Evolutionary conservation across 2,113 vertebrate genomes (phyloP).

Genomic region (Meriones unguiculatus): DNA sequence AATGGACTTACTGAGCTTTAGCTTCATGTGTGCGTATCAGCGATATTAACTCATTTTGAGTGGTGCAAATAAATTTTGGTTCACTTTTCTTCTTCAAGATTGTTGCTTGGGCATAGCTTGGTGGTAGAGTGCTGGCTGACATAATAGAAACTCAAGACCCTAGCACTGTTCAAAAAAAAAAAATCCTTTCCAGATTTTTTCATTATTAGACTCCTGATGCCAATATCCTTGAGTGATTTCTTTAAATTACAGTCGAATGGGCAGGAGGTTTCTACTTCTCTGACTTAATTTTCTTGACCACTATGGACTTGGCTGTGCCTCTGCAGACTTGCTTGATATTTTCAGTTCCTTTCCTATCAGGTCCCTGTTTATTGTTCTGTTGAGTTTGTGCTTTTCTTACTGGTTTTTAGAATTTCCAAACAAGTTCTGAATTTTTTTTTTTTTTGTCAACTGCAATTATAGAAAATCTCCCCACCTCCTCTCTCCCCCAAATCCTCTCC

Average conservation of each 20-base stretch:
- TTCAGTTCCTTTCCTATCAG: background rate
- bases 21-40: background rate
- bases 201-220: background rate
- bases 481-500: no score
- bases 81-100: background rate
- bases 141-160: background rate
- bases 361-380: background rate
- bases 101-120: background rate
- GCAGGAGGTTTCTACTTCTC: background rate
- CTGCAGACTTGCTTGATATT: background rate
- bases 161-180: background rate
- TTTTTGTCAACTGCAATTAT: background rate
- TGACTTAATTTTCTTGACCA: background rate
- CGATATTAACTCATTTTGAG: background rate
- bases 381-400: background rate
- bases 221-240: background rate
- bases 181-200: background rate
- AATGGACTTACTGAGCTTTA: background rate
- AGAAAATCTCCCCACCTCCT: background rate
- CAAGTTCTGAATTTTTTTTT: background rate
- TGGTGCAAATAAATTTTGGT: background rate
- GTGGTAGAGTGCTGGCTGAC: background rate
- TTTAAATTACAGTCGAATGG: background rate
- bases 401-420: background rate
- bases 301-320: background rate